Conservation (phyloP, 2,888 invertebrate genomes). For the Trichogramma dendrolimi region DNA sequence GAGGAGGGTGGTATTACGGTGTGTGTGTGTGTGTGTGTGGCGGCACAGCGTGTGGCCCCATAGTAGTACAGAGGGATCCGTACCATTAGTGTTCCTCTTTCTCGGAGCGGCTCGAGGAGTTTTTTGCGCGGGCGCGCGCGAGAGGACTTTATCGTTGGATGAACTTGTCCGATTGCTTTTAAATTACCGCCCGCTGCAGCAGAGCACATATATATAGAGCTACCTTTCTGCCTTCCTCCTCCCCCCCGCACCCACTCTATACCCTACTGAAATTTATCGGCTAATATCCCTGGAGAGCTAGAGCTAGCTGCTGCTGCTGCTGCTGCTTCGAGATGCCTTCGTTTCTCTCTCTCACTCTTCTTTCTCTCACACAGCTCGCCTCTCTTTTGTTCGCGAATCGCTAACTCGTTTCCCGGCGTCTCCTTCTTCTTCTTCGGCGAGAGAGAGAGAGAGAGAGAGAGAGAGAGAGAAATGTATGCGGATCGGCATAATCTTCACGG, state of each 20-base stretch:
- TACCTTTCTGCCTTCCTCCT: too few species aligned
- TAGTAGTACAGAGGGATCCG: background rate
- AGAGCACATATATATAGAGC: slow-evolving; percentile 3
- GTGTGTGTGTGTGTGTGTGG: too few species aligned
- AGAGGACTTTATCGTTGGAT: slow-evolving; percentile 32
- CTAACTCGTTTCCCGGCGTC: too few species aligned
- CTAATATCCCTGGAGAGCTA: slow-evolving; percentile 31
- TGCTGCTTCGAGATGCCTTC: background rate
- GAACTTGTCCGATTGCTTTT: slow-evolving; percentile 42
- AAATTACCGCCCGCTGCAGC: slow-evolving; percentile 35
- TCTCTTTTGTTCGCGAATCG: background rate
- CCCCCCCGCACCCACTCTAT: slow-evolving; percentile 4
- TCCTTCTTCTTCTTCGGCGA: too few species aligned
- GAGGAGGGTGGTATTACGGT: too few species aligned
- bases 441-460: background rate
- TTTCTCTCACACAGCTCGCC: background rate
- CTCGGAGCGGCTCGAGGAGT: slow-evolving; percentile 1
- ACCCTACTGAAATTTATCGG: slow-evolving; percentile 37
- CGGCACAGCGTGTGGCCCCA: too few species aligned
- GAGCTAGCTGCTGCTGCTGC: background rate
- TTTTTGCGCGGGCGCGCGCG: slow-evolving; percentile 2
- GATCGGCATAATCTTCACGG: background rate
- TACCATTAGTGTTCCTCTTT: slow-evolving; percentile 15
- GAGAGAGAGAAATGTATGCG: background rate
- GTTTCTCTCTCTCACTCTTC: background rate